These are phyloP conservation scores for Trigoniulus corallinus DNA, from an alignment of 1,140 invertebrate genomes.

Conservation along the genomic window DNA sequence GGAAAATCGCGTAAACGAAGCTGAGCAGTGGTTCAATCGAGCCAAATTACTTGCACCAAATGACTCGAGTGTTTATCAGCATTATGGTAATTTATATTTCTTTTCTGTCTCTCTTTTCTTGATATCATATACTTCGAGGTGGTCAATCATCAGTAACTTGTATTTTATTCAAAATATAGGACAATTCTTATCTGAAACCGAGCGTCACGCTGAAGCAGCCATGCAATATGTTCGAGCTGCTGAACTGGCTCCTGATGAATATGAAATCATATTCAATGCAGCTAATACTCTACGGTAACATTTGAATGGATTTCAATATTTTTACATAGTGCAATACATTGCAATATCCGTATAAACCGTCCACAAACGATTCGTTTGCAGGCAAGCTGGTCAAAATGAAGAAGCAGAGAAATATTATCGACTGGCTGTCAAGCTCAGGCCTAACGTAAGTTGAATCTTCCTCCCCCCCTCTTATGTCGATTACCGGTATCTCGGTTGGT, in stretches of 20 bases:
- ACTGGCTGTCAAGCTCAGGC: conserved; percentile 46
- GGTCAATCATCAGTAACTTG: no score
- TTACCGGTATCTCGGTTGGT: no score
- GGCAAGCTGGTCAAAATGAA: conserved; percentile 52
- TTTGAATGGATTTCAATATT: background rate
- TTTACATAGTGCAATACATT: background rate
- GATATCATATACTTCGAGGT: no score
- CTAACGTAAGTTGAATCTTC: conserved; percentile 44
- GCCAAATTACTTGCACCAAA: conserved; percentile 63
- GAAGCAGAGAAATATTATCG: conserved; percentile 73
- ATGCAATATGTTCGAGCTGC: conserved; percentile 55
- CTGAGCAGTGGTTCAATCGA: conserved; percentile 74
- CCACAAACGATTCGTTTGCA: no score
- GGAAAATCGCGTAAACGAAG: conserved; percentile 61
- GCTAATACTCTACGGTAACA: conserved; percentile 49
- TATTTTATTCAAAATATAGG: no score
- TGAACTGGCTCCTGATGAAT: conserved; percentile 54
- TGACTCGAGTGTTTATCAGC: conserved; percentile 63
- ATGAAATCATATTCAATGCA: conserved; percentile 64
- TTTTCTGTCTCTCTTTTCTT: no score
- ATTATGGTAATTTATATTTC: no score
- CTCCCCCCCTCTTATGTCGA: no score
- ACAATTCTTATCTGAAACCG: conserved; percentile 63
- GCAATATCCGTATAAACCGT: background rate
- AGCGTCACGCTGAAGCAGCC: conserved; percentile 61